phyloP scores from a whole-genome alignment of 1,140 invertebrate species.

The Octopus sinensis region DNA sequence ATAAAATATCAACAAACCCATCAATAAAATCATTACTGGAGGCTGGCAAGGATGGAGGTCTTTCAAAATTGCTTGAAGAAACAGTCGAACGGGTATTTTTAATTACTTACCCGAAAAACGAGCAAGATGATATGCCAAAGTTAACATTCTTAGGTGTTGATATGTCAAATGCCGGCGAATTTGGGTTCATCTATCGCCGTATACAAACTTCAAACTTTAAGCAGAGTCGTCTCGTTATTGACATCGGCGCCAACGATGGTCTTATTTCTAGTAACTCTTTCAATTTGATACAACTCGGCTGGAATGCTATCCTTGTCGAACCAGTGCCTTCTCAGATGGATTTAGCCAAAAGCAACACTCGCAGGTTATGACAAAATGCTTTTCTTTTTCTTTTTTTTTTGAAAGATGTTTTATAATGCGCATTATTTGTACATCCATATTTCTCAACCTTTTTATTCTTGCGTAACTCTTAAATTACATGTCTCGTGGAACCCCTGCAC shows the following conservation, averaged over 20 bases:
- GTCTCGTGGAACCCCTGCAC: too few relatives aligned
- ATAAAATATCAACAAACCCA: constrained; percentile 16
- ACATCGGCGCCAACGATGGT: constrained; percentile 52
- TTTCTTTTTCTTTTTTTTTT: not conserved
- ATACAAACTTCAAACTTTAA: constrained; percentile 28
- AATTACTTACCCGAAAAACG: constrained; percentile 10
- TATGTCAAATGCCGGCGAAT: constrained; percentile 41
- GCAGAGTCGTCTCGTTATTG: constrained; percentile 37
- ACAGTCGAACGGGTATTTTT: constrained; percentile 35
- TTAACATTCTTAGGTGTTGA: constrained; percentile 39
- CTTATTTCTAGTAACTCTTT: constrained; percentile 49
- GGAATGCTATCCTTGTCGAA: constrained; percentile 47
- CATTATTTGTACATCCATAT: too few relatives aligned
- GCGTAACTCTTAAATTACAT: too few relatives aligned
- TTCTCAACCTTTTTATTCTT: too few relatives aligned
- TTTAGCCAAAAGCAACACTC: constrained; percentile 37
- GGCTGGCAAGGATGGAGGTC: constrained; percentile 34
- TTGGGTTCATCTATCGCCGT: constrained; percentile 33
- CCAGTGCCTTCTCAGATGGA: constrained; percentile 35
- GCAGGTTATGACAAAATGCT: constrained; percentile 26
- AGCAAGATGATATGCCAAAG: not conserved
- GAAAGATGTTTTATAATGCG: too few relatives aligned
- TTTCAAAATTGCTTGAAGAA: constrained; percentile 30
- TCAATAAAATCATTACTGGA: constrained; percentile 19
- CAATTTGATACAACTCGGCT: constrained; percentile 50